Conservation (phyloP, 2,888 invertebrate genomes). For the Hoplodrina ambigua region DNA sequence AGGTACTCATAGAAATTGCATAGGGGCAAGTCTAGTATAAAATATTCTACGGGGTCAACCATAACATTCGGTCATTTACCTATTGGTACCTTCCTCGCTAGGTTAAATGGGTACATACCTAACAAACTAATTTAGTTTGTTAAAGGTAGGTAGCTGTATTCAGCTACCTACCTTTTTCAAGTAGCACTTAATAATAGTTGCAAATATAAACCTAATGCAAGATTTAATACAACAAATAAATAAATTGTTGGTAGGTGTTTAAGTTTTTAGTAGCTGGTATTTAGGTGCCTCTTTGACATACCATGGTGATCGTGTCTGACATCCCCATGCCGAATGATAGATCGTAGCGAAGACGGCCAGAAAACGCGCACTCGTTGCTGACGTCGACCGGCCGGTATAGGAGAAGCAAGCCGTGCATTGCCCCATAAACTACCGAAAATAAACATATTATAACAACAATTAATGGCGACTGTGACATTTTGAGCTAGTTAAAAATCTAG, state of each 20-base stretch:
- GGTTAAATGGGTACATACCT: too few relatives aligned
- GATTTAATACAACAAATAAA: too few relatives aligned
- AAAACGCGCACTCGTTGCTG: conserved; percentile 78
- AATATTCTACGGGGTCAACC: too few relatives aligned
- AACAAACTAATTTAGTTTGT: too few relatives aligned
- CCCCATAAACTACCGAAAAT: conserved; percentile 18
- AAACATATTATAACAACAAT: conserved; percentile 29
- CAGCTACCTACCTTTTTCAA: too few relatives aligned
- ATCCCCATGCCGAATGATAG: conserved; percentile 85
- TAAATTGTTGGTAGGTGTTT: background rate
- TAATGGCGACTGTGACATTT: conserved; percentile 36
- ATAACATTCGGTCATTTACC: background rate
- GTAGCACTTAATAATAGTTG: too few relatives aligned
- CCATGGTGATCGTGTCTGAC: conserved; percentile 86
- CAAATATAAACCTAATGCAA: too few relatives aligned
- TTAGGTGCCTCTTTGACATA: conserved; percentile 56
- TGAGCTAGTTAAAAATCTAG: conserved; percentile 28
- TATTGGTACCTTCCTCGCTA: background rate
- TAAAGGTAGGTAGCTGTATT: too few relatives aligned
- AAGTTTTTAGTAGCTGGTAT: too few relatives aligned
- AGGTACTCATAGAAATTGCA: too few relatives aligned
- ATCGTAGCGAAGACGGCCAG: conserved; percentile 78
- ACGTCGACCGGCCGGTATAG: conserved; percentile 81
- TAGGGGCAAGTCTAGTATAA: background rate
- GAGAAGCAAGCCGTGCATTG: conserved; percentile 73